A percentile compares a stretch with the other conserved stretches of the same genome.
Conservation (phyloP, 2,888 invertebrate genomes). For the Lasioglossum vierecki region DNA sequence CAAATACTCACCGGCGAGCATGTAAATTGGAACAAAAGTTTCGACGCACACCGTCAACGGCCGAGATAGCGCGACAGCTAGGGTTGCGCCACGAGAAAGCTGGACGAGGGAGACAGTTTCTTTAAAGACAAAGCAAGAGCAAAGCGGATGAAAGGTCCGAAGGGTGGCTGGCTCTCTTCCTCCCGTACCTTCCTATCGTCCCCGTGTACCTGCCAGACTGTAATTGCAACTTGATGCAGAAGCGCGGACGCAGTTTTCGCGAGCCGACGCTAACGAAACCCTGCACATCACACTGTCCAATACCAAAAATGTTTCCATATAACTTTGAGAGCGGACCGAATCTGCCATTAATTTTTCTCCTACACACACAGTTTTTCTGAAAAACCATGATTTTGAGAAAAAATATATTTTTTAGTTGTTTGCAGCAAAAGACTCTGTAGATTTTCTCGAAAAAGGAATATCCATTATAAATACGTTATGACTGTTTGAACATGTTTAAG, state of each 20-base stretch:
- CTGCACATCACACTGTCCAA: too few species aligned
- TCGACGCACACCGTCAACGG: slow-evolving; percentile 61
- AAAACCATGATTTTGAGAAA: too few species aligned
- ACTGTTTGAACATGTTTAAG: too few species aligned
- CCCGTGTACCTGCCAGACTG: neutral
- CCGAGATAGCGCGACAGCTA: slow-evolving; percentile 52
- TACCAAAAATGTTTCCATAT: too few species aligned
- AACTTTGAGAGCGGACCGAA: too few species aligned
- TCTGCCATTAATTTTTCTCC: too few species aligned
- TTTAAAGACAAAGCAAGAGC: slow-evolving; percentile 47
- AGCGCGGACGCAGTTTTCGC: slow-evolving; percentile 31
- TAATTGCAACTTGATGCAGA: slow-evolving; percentile 55
- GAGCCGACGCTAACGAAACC: slow-evolving; percentile 18
- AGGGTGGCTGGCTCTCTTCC: slow-evolving; percentile 20
- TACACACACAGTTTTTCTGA: too few species aligned
- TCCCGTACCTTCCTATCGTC: neutral
- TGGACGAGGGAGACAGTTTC: slow-evolving; percentile 32
- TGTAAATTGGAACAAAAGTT: slow-evolving; percentile 69
- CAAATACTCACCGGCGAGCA: slow-evolving; percentile 42
- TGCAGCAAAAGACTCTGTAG: too few species aligned
- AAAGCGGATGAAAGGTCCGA: slow-evolving; percentile 10
- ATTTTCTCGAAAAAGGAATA: too few species aligned
- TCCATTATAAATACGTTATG: too few species aligned
- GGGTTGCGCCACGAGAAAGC: neutral
- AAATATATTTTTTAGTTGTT: too few species aligned